Evolutionary conservation across 2,797 vertebrate species (phyloP).

Genomic region (Arrhamphus sclerolepis): DNA sequence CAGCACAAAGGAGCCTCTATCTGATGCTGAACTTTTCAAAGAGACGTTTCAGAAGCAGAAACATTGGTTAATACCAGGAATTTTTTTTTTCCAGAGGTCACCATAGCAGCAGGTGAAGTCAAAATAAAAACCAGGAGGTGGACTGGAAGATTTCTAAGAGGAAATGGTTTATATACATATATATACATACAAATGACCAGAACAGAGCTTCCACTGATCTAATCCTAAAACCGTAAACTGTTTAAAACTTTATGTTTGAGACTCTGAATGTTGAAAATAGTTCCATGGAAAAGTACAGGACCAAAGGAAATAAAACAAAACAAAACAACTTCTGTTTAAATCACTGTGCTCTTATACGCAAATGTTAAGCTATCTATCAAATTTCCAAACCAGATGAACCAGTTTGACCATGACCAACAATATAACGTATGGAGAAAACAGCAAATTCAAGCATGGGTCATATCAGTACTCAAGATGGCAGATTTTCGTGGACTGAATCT

Average conservation of each 20-base stretch:
- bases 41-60: slow-evolving; percentile 61
- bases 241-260: slow-evolving; percentile 38
- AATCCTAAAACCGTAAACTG: slow-evolving; percentile 41
- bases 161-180: slow-evolving; percentile 2
- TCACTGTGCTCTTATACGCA: slow-evolving; percentile 19
- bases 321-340: slow-evolving; percentile 28
- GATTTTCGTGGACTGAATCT: slow-evolving; percentile 8
- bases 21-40: slow-evolving; percentile 48
- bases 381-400: slow-evolving; percentile 37
- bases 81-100: slow-evolving; percentile 37
- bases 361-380: slow-evolving; percentile 8
- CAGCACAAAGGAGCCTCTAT: slow-evolving; percentile 74
- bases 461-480: not conserved
- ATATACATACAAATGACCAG: slow-evolving; percentile 2
- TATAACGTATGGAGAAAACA: slow-evolving; percentile 4
- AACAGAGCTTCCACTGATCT: slow-evolving; percentile 15
- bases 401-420: slow-evolving; percentile 1
- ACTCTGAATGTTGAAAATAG: slow-evolving; percentile 27
- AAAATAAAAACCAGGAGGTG: slow-evolving; percentile 52
- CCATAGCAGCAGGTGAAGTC: slow-evolving; percentile 67
- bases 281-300: slow-evolving; percentile 65
- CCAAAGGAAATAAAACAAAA: slow-evolving; percentile 15
- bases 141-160: slow-evolving; percentile 11
- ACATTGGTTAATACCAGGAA: slow-evolving; percentile 42
- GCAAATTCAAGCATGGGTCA: not conserved